Evolutionary conservation across 2,113 vertebrate species (phyloP).

Genomic region (Eclectus roratus): DNA sequence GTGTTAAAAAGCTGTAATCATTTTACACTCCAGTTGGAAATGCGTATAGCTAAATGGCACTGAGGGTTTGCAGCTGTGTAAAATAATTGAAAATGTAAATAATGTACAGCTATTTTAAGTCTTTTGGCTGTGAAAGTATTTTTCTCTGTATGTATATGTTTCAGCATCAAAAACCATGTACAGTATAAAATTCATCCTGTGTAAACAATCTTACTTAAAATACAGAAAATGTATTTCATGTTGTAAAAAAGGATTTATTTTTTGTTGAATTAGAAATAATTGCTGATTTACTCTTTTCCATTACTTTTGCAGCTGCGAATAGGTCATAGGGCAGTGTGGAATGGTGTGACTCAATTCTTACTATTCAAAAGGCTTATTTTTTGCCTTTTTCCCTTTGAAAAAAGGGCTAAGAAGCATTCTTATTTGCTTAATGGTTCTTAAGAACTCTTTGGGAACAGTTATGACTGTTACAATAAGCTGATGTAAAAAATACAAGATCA

Average conservation of each 20-base stretch:
- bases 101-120: constrained; percentile 22
- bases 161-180: not conserved
- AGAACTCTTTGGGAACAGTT: not conserved
- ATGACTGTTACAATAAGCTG: not conserved
- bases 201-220: not conserved
- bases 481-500: not conserved
- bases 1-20: not conserved
- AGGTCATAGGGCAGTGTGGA: not conserved
- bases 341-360: not conserved
- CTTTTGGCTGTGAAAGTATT: not conserved
- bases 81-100: constrained; percentile 44
- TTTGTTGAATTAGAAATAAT: not conserved
- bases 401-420: not conserved
- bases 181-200: not conserved
- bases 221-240: not conserved
- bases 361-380: not conserved
- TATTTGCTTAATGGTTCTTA: not conserved
- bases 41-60: not conserved
- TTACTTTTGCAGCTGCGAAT: not conserved
- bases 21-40: constrained; percentile 8
- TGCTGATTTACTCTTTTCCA: not conserved
- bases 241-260: not conserved
- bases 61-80: not conserved
- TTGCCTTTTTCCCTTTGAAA: not conserved
- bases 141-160: not conserved